Evolutionary conservation across 2,797 vertebrate genomes (phyloP), one percentile per base, ranked within the genome.

Genomic region (Gephyroberyx darwinii): DNA sequence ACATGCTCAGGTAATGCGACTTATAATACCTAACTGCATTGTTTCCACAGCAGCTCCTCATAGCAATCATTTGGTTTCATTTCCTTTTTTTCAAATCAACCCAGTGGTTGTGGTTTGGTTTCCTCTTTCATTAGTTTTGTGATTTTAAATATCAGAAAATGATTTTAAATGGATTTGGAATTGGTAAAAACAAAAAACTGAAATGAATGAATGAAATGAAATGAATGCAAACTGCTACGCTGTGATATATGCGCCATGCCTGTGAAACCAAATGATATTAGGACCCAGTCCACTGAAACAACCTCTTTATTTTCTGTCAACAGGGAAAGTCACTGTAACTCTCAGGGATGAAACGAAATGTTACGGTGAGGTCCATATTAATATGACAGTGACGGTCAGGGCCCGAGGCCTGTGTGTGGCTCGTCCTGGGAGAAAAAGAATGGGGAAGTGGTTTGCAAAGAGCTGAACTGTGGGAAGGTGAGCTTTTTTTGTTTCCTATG

Each of bases 1-100:
- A 78, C 0, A 0, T 93, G 92, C 54, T 17, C 80, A 83, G 90
- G 93, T 93, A 86, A 82, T 14, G 19, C 5, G 10, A 4, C n/a
- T 6, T 1, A 22, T 12, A 0, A 57, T 13, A 50, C 65, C 35
- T 20, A 16, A 5, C 16, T 4, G 31, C 13, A 0, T 50, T 4
- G 58, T 47, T 16, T 47, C 17, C 41, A 35, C 41, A 43, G 10
- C 41, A 43, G 41, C 41, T 26, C 41, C 33, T 35, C 39, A 9
- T 13, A 41, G 8, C 12, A 41, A 35, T 8, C 8, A 35, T 35
- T 35, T 35, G 33, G 33, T 35, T 35, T 35, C 3, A 35, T 8
- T 7, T 35, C 0, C 8, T 35, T 35, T 35, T 35, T 8, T 35
- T 35, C 26, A 26, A 26, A 26, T 2, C 26, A 26, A 26, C 26